Base-by-base conservation (phyloP, 2,797 vertebrate species). In the Parotocinclus haroldoi region DNA sequence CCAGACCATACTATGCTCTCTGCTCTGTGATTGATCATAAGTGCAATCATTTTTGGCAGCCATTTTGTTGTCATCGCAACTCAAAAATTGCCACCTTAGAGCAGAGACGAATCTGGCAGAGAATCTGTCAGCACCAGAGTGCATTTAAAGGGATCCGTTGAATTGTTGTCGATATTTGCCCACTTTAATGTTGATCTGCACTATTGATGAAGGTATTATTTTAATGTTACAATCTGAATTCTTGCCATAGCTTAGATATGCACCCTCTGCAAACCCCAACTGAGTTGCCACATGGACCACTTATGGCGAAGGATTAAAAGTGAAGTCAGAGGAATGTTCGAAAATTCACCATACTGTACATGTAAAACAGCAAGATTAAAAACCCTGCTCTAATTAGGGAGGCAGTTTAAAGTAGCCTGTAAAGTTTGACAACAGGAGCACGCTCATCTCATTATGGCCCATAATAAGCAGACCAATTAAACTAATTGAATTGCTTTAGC, bases 401-500 rank as follows among this genome's bases (percentile, higher is more conserved):
- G 80, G 79, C 80, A 74, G 78, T 85, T 82, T 73, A 79, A 82
- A 86, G 81, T 77, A 77, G 73, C 73, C 78, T 82, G 80, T 81
- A 81, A 88, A 86, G 83, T 85, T 85, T 87, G 85, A 86, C 80
- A 76, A 87, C 81, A 84, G 78, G 60, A 62, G 73, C 78, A 72
- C 79, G 80, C 76, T 79, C 79, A 81, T 81, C 71, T 80, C 81
- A 81, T 85, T 83, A 83, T 80, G 80, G 76, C 79, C 75, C 69
- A 79, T 84, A 87, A 85, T 85, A 84, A 85, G 78, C 78, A 83
- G 81, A 78, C 85, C 86, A 88, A 84, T 88, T 88, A 88, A 79
- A 78, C 83, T 86, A 86, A 87, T 85, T 88, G 82, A 88, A 88
- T 86, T 85, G 85, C 78, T 83, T 86, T 84, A 83, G 87, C 81